A percentile compares a stretch with the other conserved stretches of the same genome.
phyloP scores from a whole-genome alignment of 53 echinoderm and acorn worm species.

The Temnopleurus reevesii region DNA sequence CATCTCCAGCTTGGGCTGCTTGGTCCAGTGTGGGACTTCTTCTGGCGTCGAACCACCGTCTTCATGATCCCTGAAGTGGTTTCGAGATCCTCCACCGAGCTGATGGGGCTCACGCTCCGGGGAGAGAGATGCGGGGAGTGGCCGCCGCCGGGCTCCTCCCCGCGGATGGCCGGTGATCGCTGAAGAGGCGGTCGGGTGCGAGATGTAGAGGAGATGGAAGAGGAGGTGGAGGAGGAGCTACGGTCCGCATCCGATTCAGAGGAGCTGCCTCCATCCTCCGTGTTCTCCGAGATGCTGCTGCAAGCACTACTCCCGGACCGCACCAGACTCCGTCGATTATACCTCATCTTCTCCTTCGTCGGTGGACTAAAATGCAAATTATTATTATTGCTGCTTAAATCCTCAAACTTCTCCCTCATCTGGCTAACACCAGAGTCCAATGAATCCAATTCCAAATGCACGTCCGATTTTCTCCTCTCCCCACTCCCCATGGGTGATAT shows the following conservation, averaged over 20 bases:
- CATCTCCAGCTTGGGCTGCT: constrained; percentile 51
- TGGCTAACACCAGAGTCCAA: neutral
- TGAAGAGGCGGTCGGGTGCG: constrained; percentile 32
- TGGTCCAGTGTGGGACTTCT: constrained; percentile 33
- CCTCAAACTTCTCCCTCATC: constrained; percentile 29
- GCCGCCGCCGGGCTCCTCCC: neutral
- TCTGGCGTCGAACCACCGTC: constrained; percentile 31
- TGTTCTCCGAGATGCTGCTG: constrained; percentile 50
- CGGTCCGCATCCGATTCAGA: neutral
- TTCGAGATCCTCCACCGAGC: constrained; percentile 36
- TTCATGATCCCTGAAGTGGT: constrained; percentile 36
- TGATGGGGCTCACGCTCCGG: constrained; percentile 19
- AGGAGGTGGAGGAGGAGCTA: neutral
- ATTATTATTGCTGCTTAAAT: constrained; percentile 46
- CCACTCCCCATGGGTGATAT: neutral
- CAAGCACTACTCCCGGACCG: constrained; percentile 25
- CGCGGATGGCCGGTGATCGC: constrained; percentile 6
- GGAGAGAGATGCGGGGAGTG: neutral
- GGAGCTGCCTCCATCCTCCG: neutral
- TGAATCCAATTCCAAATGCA: neutral
- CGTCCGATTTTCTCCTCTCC: neutral
- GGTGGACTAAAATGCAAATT: constrained; percentile 21
- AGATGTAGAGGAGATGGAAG: constrained; percentile 19
- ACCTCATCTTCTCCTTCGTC: constrained; percentile 17
- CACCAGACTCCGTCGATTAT: constrained; percentile 2